phyloP scores from a whole-genome alignment of 2,888 invertebrate genomes.

The Galeopsomyia nigrocyanea region DNA sequence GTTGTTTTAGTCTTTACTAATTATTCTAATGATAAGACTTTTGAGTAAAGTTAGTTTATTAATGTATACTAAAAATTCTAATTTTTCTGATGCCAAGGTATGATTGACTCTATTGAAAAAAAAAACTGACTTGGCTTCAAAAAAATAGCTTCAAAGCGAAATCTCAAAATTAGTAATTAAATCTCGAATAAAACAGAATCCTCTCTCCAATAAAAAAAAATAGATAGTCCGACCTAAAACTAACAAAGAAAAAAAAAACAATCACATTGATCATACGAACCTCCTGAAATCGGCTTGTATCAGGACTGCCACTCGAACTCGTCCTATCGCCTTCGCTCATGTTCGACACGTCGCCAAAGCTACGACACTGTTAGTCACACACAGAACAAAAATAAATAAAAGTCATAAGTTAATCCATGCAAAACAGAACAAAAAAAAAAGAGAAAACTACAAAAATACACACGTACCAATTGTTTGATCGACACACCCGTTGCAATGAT shows the following conservation, averaged over 20 bases:
- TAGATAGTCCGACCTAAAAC: not conserved
- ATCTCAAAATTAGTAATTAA: no score
- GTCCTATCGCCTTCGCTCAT: slow-evolving; percentile 68
- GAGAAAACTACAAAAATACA: not conserved
- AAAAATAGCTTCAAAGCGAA: no score
- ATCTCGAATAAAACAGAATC: no score
- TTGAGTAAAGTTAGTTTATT: no score
- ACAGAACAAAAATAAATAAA: slow-evolving; percentile 50
- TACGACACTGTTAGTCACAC: slow-evolving; percentile 72
- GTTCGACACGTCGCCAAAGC: slow-evolving; percentile 75
- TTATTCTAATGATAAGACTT: no score
- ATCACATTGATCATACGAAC: slow-evolving; percentile 54
- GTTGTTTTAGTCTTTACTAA: no score
- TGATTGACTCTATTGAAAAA: no score
- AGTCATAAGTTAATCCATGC: slow-evolving; percentile 37
- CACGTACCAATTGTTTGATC: slow-evolving; percentile 70
- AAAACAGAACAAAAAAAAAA: slow-evolving; percentile 6
- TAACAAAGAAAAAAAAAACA: no score
- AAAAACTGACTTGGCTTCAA: no score
- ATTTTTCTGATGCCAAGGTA: no score
- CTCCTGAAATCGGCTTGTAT: slow-evolving; percentile 60
- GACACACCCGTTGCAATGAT: slow-evolving; percentile 70
- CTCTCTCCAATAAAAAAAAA: no score
- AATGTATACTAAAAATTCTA: no score
- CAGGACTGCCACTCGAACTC: slow-evolving; percentile 58